phyloP scores from a whole-genome alignment of 2,113 vertebrate genomes.

The Cyprinus carpio region DNA sequence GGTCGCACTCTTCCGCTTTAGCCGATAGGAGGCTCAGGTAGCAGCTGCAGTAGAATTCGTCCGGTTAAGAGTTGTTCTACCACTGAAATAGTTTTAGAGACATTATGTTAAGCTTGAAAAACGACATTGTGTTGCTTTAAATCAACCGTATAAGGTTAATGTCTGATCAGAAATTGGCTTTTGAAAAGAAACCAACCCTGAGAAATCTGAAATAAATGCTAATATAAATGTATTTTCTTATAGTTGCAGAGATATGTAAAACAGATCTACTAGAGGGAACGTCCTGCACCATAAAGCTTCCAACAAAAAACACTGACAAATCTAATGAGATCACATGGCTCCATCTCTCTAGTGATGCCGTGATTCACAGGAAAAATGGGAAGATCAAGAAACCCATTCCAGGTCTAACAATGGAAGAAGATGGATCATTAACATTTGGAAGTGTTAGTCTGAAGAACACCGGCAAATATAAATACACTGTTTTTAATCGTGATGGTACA shows the following conservation, averaged over 20 bases:
- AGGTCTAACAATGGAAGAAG: too few species aligned
- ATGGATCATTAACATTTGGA: background rate
- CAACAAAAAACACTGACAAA: accelerated
- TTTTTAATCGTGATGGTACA: accelerated
- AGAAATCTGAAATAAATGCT: too few species aligned
- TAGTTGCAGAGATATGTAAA: background rate
- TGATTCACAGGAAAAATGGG: background rate
- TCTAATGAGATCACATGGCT: background rate
- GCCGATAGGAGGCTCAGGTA: too few species aligned
- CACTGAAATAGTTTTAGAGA: too few species aligned
- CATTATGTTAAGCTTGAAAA: too few species aligned
- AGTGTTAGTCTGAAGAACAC: accelerated
- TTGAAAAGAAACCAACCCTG: too few species aligned
- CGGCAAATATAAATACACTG: background rate
- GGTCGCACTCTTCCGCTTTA: too few species aligned
- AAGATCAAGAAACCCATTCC: background rate
- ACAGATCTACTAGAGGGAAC: background rate
- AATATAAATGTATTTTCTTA: background rate
- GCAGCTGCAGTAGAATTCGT: too few species aligned
- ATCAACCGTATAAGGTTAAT: too few species aligned
- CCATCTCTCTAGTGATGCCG: accelerated
- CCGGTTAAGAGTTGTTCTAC: too few species aligned
- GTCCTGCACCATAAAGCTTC: background rate
- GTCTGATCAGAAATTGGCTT: too few species aligned
- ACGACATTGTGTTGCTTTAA: too few species aligned